Evolutionary conservation across 2,113 vertebrate genomes (phyloP).

Genomic region (Sialia sialis): DNA sequence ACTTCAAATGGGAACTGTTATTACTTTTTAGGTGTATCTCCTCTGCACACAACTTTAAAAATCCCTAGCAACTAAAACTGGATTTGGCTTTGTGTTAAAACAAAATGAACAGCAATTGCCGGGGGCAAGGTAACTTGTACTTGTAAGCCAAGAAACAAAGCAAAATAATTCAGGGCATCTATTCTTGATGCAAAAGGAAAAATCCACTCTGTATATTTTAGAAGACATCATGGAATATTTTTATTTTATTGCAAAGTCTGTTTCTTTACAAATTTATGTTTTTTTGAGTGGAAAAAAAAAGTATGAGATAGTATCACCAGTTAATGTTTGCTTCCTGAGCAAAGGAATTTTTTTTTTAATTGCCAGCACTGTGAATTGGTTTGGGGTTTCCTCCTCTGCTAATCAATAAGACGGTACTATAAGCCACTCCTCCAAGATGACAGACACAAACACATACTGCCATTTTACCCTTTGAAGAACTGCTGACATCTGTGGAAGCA

Average conservation of each 20-base stretch:
- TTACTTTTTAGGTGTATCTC: background rate
- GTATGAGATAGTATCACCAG: background rate
- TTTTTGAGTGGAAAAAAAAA: background rate
- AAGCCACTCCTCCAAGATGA: background rate
- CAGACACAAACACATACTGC: background rate
- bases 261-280: background rate
- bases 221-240: background rate
- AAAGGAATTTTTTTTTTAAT: background rate
- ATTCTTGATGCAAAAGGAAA: background rate
- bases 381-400: background rate
- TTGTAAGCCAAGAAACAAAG: background rate
- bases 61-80: background rate
- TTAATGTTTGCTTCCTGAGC: background rate
- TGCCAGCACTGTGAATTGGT: background rate
- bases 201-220: background rate
- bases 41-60: background rate
- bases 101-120: rapidly evolving
- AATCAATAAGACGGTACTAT: background rate
- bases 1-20: background rate
- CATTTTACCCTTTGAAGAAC: background rate
- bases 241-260: background rate
- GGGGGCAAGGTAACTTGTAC: background rate
- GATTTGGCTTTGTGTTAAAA: background rate
- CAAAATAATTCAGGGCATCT: background rate
- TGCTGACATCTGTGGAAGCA: background rate